phyloP scores from a whole-genome alignment of 2,113 vertebrate genomes.

The Halcyon senegalensis region DNA sequence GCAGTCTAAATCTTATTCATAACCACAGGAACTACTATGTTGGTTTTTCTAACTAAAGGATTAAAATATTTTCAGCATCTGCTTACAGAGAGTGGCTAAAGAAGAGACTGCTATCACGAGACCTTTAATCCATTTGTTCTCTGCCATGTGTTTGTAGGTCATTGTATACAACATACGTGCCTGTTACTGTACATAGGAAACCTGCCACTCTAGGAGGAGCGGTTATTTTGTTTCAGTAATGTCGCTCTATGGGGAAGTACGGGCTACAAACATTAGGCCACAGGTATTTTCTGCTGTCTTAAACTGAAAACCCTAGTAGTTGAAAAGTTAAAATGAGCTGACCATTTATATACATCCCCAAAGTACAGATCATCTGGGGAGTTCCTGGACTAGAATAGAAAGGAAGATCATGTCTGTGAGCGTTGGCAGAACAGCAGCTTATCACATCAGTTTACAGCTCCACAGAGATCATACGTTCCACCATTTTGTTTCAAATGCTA shows the following conservation, averaged over 20 bases:
- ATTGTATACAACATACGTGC: fast-evolving
- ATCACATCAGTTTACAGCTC: neutral
- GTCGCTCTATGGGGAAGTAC: neutral
- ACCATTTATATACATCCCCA: neutral
- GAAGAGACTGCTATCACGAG: neutral
- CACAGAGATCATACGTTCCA: neutral
- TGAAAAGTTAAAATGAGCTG: neutral
- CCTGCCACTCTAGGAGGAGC: neutral
- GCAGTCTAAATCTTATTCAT: neutral
- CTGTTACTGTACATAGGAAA: neutral
- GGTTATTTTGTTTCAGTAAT: neutral
- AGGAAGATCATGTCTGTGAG: neutral
- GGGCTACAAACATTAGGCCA: neutral
- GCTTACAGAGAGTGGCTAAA: neutral
- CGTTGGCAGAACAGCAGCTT: neutral
- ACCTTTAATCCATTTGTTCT: neutral
- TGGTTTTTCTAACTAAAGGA: neutral
- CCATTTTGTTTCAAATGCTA: neutral
- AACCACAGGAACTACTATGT: neutral
- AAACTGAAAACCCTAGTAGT: neutral
- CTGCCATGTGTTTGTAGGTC: neutral
- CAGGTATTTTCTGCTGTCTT: neutral
- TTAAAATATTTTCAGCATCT: neutral
- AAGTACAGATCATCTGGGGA: neutral
- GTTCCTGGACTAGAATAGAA: neutral